Percentiles rank a stretch among this genome's conserved stretches.
These are phyloP conservation scores for Lepidurus arcticus DNA, from an alignment of 1,140 invertebrate genomes.

Conservation along the genomic window DNA sequence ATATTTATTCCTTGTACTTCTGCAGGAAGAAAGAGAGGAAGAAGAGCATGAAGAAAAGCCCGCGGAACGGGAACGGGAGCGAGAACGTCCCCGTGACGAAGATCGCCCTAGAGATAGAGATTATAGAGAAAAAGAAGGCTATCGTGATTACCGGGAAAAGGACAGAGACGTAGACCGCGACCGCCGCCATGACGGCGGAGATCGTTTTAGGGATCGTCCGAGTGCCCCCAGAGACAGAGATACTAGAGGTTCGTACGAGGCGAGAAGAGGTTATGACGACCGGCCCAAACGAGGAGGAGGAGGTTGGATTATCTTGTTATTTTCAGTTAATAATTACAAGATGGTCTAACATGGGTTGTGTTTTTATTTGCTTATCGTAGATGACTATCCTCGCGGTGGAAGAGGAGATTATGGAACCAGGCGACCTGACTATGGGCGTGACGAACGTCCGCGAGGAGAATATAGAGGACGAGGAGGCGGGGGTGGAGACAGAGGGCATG, in stretches of 20 bases:
- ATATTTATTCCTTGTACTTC: not conserved
- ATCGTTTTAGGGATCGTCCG: conserved; percentile 12
- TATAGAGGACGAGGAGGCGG: not conserved
- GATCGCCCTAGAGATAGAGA: not conserved
- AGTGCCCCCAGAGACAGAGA: not conserved
- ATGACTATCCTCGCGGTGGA: conserved; percentile 5
- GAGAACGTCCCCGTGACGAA: not conserved
- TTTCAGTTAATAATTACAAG: not conserved
- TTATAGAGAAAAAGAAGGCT: not conserved
- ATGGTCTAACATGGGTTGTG: too few species aligned
- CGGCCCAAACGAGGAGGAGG: not conserved
- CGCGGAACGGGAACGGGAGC: not conserved
- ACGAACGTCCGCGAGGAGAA: conserved; percentile 9
- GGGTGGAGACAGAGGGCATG: conserved; percentile 11
- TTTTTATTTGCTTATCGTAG: not conserved
- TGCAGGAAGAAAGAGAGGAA: not conserved
- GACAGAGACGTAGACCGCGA: not conserved
- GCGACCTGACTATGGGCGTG: conserved; percentile 7
- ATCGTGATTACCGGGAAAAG: conserved; percentile 1
- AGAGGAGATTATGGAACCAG: not conserved
- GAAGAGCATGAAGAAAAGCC: not conserved
- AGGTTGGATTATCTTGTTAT: not conserved
- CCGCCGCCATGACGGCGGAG: not conserved
- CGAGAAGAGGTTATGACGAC: not conserved
- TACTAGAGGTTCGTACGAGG: not conserved